Conservation (phyloP, 2,888 invertebrate species). For the Rhimphoctona megacephalus region DNA sequence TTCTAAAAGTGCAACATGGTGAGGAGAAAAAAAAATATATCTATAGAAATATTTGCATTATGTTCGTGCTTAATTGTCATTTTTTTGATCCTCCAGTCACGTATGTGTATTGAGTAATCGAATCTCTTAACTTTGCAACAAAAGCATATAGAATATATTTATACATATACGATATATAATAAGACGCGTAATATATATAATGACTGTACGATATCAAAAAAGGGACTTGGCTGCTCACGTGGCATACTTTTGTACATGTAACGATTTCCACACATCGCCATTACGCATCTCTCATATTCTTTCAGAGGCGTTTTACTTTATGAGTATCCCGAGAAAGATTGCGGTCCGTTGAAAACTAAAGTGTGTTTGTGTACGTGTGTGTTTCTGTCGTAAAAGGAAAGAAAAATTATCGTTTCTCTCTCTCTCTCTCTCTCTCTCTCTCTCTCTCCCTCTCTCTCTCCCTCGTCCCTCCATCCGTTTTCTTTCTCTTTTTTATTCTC, state of each 20-base stretch:
- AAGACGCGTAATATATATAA: background rate
- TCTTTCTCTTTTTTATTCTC: constrained; percentile 12
- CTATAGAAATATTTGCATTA: background rate
- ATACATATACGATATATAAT: background rate
- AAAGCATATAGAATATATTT: background rate
- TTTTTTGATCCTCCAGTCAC: constrained; percentile 7
- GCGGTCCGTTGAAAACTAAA: constrained; percentile 7
- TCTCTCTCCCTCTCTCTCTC: constrained; percentile 65
- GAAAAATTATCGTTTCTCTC: constrained; percentile 71
- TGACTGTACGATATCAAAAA: constrained; percentile 4
- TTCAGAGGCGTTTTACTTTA: constrained; percentile 44
- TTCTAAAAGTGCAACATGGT: background rate
- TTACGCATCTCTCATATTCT: constrained; percentile 50
- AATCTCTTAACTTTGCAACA: background rate
- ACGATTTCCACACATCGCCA: constrained; percentile 49
- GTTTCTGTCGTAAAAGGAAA: constrained; percentile 76
- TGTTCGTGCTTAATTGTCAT: background rate
- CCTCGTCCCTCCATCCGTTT: constrained; percentile 1
- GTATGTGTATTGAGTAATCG: constrained; percentile 27
- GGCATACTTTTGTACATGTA: background rate
- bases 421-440: constrained; percentile 70
- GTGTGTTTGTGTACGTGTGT: constrained; percentile 57
- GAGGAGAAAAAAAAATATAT: background rate
- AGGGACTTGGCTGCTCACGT: constrained; percentile 33
- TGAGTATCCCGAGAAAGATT: constrained; percentile 33